Evolutionary conservation across 2,797 vertebrate genomes (phyloP).

Genomic region (Pangasius mekongensis): DNA sequence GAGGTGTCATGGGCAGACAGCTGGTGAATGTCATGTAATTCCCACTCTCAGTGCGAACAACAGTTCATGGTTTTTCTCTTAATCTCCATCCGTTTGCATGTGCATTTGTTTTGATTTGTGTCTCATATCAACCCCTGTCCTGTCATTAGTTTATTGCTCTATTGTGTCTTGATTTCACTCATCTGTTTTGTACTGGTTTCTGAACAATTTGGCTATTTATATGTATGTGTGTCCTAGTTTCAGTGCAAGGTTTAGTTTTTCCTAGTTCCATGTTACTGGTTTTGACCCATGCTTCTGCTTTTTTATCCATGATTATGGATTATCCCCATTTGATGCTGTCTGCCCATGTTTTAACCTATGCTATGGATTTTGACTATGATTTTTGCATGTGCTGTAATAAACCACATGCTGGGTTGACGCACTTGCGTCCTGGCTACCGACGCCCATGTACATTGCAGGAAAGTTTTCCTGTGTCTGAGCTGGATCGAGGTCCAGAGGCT

Average conservation of each 20-base stretch:
- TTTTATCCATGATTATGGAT: neutral
- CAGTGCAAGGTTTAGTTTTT: neutral
- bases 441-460: neutral
- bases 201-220: neutral
- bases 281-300: neutral
- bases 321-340: neutral
- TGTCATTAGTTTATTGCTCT: neutral
- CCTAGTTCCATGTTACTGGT: neutral
- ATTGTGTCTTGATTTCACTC: neutral
- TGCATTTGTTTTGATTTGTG: neutral
- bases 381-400: neutral
- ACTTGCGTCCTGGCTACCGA: neutral
- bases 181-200: neutral
- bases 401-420: neutral
- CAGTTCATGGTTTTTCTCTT: neutral
- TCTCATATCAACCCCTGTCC: neutral
- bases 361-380: neutral
- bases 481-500: neutral
- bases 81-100: neutral
- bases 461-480: neutral
- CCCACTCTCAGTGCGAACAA: neutral
- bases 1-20: neutral
- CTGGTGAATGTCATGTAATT: neutral
- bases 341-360: neutral
- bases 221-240: neutral